These are phyloP conservation scores for Lordiphosa clarofinis DNA, from an alignment of 1,140 invertebrate genomes.

Conservation along the genomic window DNA sequence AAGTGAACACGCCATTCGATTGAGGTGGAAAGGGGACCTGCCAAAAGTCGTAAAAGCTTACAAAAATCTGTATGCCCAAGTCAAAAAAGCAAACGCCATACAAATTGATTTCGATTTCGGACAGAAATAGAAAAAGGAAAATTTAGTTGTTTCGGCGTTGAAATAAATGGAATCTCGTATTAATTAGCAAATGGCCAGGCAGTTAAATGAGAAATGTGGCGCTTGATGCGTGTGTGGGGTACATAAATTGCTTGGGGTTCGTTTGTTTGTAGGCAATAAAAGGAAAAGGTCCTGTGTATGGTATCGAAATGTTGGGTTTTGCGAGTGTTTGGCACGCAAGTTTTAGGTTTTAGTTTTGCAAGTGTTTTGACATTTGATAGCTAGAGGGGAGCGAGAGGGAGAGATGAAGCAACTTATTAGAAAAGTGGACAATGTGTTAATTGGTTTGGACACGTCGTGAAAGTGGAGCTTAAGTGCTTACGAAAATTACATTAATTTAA, in stretches of 20 bases:
- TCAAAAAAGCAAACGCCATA: conserved; percentile 49
- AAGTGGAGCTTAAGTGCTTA: no score
- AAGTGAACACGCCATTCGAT: conserved; percentile 40
- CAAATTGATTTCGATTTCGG: conserved; percentile 63
- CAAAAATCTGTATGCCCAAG: conserved; percentile 65
- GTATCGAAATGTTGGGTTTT: conserved; percentile 36
- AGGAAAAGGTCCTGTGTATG: conserved; percentile 20
- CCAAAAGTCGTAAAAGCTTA: conserved; percentile 65
- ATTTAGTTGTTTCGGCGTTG: conserved; percentile 70
- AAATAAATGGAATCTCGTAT: conserved; percentile 69
- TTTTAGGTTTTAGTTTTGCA: conserved; percentile 18
- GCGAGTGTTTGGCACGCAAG: conserved; percentile 65
- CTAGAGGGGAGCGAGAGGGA: neutral
- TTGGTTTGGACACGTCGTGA: conserved; percentile 62
- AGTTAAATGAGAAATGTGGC: conserved; percentile 74
- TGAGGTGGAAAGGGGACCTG: conserved; percentile 30
- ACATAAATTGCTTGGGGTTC: conserved; percentile 49
- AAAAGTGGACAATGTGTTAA: conserved; percentile 75
- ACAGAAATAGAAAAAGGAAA: conserved; percentile 17
- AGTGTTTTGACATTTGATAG: conserved; percentile 57
- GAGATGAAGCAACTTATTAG: conserved; percentile 17
- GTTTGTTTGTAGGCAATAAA: conserved; percentile 35
- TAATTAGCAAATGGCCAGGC: conserved; percentile 75
- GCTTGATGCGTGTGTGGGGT: conserved; percentile 53
- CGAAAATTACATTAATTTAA: no score